Evolutionary conservation across 2,113 vertebrate genomes (phyloP).

Genomic region (Carassius auratus): DNA sequence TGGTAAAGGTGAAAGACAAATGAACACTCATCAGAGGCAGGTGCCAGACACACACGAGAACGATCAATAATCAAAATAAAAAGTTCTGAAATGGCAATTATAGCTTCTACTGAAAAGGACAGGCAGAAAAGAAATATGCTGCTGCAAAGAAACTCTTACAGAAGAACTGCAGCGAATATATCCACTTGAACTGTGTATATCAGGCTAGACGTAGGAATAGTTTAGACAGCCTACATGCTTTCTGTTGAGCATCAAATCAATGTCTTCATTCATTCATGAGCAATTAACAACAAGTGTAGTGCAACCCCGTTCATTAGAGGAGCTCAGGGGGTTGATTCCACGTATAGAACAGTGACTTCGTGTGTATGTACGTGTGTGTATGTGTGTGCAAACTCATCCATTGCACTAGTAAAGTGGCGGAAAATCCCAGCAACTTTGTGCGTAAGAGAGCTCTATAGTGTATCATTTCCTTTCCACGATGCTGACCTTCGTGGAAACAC

Average conservation of each 20-base stretch:
- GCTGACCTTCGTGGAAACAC: neutral
- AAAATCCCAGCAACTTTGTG: conserved; percentile 18
- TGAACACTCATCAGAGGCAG: neutral
- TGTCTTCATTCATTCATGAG: conserved; percentile 28
- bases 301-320: neutral
- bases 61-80: neutral
- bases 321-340: neutral
- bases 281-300: conserved; percentile 31
- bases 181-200: neutral
- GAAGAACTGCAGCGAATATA: neutral
- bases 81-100: neutral
- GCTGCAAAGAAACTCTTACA: neutral
- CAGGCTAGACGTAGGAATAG: neutral
- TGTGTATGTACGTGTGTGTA: too few relatives aligned
- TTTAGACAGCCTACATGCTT: neutral
- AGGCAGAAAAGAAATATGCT: neutral
- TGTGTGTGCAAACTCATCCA: conserved; percentile 24
- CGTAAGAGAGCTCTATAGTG: conserved; percentile 12
- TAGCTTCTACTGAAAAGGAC: conserved; percentile 11
- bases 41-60: neutral
- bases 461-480: conserved; percentile 4
- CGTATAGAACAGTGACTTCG: neutral
- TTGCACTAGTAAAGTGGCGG: conserved; percentile 17
- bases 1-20: conserved; percentile 8
- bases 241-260: conserved; percentile 20